A percentile compares a stretch with the other conserved stretches of the same genome.
phyloP scores from a whole-genome alignment of 2,113 vertebrate genomes.

The Eupsittula cactorum region DNA sequence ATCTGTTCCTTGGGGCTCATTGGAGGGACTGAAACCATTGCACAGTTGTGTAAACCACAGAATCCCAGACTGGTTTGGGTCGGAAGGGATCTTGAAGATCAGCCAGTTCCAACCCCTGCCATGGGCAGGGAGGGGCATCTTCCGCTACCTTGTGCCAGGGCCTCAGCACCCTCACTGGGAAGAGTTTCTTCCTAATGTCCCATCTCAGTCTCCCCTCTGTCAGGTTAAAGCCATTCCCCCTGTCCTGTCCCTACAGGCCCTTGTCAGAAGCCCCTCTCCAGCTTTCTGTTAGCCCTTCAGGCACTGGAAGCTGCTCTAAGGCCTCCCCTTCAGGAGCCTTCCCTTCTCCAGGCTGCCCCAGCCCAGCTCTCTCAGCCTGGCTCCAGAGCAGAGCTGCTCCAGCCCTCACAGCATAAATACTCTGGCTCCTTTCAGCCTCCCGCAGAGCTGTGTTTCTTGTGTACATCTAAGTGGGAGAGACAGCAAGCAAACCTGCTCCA shows the following conservation, averaged over 20 bases:
- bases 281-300: neutral
- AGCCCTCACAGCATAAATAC: neutral
- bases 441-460: rapidly evolving
- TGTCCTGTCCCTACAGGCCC: neutral
- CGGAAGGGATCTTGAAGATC: neutral
- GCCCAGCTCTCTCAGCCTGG: neutral
- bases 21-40: rapidly evolving
- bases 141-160: neutral
- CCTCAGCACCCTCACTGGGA: neutral
- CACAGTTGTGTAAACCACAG: neutral
- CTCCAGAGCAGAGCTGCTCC: neutral
- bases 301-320: neutral
- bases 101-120: neutral
- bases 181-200: neutral
- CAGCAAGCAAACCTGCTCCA: neutral
- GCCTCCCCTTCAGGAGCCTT: neutral
- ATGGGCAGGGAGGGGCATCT: neutral
- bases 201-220: neutral
- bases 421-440: neutral
- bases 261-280: too few species aligned
- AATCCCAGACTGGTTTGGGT: neutral
- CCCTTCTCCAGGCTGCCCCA: neutral
- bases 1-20: neutral
- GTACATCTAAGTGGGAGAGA: neutral
- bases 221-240: neutral